phyloP scores from a whole-genome alignment of 1,140 invertebrate genomes.

The Ceratosolen solmsi region DNA sequence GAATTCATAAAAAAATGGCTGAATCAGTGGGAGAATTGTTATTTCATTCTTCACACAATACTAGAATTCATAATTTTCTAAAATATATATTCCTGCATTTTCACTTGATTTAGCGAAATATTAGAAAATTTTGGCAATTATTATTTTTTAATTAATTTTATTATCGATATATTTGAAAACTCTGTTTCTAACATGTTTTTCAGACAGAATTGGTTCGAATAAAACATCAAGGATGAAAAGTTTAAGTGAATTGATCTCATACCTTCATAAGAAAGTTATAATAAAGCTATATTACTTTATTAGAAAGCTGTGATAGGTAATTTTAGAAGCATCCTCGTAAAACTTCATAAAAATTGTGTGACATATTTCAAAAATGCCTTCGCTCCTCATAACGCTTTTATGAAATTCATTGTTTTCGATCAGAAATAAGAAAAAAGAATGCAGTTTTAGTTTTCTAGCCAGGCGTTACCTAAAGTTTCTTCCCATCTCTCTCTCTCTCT shows the following conservation, averaged over 20 bases:
- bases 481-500: not conserved
- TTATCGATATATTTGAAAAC: too few relatives aligned
- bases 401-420: constrained; percentile 27
- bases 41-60: too few relatives aligned
- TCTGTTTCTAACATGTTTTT: not conserved
- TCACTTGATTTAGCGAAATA: too few relatives aligned
- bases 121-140: too few relatives aligned
- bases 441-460: not conserved
- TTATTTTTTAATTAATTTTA: too few relatives aligned
- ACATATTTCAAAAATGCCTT: not conserved
- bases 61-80: too few relatives aligned
- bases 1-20: too few relatives aligned
- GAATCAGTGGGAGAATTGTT: too few relatives aligned
- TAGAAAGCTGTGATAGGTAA: not conserved
- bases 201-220: not conserved
- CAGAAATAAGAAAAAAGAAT: constrained; percentile 3
- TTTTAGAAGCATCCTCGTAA: not conserved
- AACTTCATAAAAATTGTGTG: constrained; percentile 10
- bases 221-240: constrained; percentile 5
- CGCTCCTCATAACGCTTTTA: constrained; percentile 2
- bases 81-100: too few relatives aligned
- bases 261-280: not conserved
- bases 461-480: not conserved
- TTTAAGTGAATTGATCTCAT: not conserved
- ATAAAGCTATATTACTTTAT: constrained; percentile 8